Evolutionary conservation across 2,797 vertebrate species (phyloP).

Genomic region (Antennarius maculatus): DNA sequence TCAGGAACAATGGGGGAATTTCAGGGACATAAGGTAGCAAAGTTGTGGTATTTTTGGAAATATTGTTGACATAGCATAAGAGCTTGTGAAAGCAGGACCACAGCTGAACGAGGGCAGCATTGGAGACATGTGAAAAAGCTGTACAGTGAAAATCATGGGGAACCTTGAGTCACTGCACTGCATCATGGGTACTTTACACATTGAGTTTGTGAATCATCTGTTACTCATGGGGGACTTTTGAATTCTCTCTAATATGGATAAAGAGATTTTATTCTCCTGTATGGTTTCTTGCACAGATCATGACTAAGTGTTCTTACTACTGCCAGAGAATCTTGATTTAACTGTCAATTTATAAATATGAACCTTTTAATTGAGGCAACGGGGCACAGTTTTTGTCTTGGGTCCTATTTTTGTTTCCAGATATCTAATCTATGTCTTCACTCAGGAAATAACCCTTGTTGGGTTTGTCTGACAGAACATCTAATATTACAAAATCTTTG

Average conservation of each 20-base stretch:
- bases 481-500: neutral
- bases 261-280: conserved; percentile 3
- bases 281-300: conserved; percentile 13
- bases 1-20: conserved; percentile 5
- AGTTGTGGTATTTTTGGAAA: conserved; percentile 55
- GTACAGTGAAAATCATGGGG: conserved; percentile 17
- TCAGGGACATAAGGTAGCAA: conserved; percentile 4
- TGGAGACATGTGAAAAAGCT: conserved; percentile 27
- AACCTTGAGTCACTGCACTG: conserved; percentile 25
- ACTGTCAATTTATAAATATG: neutral
- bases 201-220: conserved; percentile 29
- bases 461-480: neutral
- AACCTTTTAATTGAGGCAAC: conserved; percentile 1
- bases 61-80: conserved; percentile 56
- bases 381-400: neutral
- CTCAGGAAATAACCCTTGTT: neutral
- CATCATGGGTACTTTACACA: conserved; percentile 13
- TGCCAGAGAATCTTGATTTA: conserved; percentile 3
- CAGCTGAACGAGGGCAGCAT: conserved; percentile 33
- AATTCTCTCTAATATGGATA: conserved; percentile 15
- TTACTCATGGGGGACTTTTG: conserved; percentile 37
- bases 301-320: conserved; percentile 12
- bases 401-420: neutral
- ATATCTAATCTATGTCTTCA: no score
- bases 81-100: conserved; percentile 27